Percentiles rank a stretch among this genome's conserved stretches.
Conservation (phyloP, 2,797 vertebrate genomes). For the Zalophus californianus region DNA sequence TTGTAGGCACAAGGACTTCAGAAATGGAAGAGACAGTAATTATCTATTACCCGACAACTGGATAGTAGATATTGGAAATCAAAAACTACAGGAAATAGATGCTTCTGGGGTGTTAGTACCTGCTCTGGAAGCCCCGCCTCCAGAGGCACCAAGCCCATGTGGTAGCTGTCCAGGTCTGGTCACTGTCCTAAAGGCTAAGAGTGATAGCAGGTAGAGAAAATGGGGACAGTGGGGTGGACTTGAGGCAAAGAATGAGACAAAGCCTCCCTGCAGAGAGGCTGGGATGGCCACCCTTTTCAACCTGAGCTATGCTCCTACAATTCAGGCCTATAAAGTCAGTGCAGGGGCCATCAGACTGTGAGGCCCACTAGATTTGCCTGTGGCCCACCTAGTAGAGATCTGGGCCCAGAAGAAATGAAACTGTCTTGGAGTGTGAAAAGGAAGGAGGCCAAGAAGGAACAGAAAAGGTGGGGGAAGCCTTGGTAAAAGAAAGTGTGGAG, state of each 20-base stretch:
- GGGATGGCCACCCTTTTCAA: background rate
- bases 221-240: background rate
- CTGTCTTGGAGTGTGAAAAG: background rate
- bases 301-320: background rate
- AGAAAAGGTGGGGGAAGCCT: background rate
- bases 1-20: slow-evolving; percentile 3
- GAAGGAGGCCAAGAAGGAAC: background rate
- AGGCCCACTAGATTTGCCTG: background rate
- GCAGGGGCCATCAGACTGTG: background rate
- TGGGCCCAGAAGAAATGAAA: slow-evolving; percentile 28
- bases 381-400: background rate
- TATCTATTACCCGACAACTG: background rate
- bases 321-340: background rate
- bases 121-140: background rate
- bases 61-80: slow-evolving; percentile 35
- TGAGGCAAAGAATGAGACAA: slow-evolving; percentile 36
- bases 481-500: slow-evolving; percentile 25
- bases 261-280: background rate
- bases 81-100: slow-evolving; percentile 16
- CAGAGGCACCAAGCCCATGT: background rate
- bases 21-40: background rate
- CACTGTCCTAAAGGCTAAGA: slow-evolving; percentile 7
- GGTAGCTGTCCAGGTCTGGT: background rate
- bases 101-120: background rate
- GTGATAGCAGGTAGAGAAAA: slow-evolving; percentile 23